Evolutionary conservation across 2,113 vertebrate species (phyloP).

Genomic region (Hylia prasina): DNA sequence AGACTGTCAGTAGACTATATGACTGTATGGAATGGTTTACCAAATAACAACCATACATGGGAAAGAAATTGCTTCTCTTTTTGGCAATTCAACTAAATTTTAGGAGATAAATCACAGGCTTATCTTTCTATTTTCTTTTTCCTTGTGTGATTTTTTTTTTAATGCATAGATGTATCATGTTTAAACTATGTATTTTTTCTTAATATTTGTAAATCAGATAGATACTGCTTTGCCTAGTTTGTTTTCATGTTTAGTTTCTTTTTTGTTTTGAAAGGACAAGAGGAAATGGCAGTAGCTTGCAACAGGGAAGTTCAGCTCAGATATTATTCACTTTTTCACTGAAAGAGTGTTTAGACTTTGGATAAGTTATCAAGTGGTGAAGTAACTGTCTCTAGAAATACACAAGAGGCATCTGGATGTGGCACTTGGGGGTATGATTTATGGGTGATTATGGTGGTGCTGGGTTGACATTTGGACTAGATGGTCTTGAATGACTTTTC

Average conservation of each 20-base stretch:
- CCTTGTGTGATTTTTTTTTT: neutral
- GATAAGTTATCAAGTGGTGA: neutral
- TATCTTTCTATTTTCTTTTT: neutral
- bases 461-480: neutral
- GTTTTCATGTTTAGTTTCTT: neutral
- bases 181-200: neutral
- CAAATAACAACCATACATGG: neutral
- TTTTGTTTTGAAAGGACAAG: neutral
- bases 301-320: neutral
- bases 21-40: neutral
- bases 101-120: neutral
- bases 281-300: neutral
- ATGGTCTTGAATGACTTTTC: neutral
- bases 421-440: neutral
- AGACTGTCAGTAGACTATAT: neutral
- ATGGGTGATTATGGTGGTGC: too few relatives aligned
- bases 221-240: neutral
- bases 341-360: neutral
- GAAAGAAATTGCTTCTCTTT: neutral
- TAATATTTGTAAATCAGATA: neutral
- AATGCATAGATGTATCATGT: neutral
- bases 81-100: fast-evolving
- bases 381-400: neutral
- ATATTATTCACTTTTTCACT: neutral
- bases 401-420: neutral